A percentile compares a stretch with the other conserved stretches of the same genome.
phyloP scores from a whole-genome alignment of 2,113 vertebrate genomes.

The zebrafish (Danio rerio) region GRCz12tu NC_133194.1:39849001-39849500 shows the following conservation, averaged over 20 bases:
- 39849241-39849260: not conserved
- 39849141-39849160: not conserved
- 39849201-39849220: not conserved
- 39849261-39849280: not conserved
- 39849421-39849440: slow-evolving; percentile 12
- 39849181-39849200: not conserved
- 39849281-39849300: slow-evolving; percentile 37
- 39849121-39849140: no score
- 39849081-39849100: no score
- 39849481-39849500: not conserved
- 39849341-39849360: slow-evolving; percentile 39
- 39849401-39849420: slow-evolving; percentile 28
- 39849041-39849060: no score
- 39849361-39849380: slow-evolving; percentile 13
- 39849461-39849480: slow-evolving; percentile 13
- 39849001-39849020: no score
- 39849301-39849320: slow-evolving; percentile 29
- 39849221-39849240: not conserved
- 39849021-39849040: no score
- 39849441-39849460: not conserved
- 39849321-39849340: slow-evolving; percentile 42
- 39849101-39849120: no score
- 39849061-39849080: no score
- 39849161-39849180: not conserved
- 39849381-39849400: not conserved